Conservation (phyloP, 2,888 invertebrate genomes). For the Habrosyne pyritoides region DNA sequence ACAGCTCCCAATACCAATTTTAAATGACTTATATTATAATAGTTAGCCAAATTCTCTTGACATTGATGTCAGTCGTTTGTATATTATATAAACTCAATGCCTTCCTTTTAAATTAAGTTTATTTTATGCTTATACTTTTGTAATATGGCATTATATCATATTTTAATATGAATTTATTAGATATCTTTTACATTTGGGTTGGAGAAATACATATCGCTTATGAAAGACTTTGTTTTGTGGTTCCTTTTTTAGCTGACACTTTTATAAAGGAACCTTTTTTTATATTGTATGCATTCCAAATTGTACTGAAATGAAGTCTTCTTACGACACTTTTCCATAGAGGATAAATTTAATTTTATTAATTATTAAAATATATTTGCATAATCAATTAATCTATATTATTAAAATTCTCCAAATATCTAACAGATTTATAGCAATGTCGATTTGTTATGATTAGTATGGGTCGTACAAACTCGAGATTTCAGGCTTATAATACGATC, state of each 20-base stretch:
- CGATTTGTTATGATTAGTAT: constrained; percentile 37
- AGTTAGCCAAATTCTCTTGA: constrained; percentile 49
- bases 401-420: constrained; percentile 7
- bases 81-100: constrained; percentile 13
- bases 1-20: background rate
- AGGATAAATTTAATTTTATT: too few relatives aligned
- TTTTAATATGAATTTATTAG: background rate
- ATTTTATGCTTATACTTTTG: background rate
- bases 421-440: constrained; percentile 48
- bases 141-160: background rate
- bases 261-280: constrained; percentile 14
- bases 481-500: constrained; percentile 6
- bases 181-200: background rate
- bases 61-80: constrained; percentile 42
- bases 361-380: too few relatives aligned
- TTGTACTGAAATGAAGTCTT: constrained; percentile 35
- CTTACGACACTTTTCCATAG: background rate
- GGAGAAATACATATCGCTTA: background rate
- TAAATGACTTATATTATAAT: constrained; percentile 18
- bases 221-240: background rate
- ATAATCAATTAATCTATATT: background rate
- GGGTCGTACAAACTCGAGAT: background rate
- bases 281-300: constrained; percentile 51
- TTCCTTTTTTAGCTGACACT: constrained; percentile 15
- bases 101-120: constrained; percentile 1